A percentile compares a stretch with the other conserved stretches of the same genome.
Evolutionary conservation across 2,797 vertebrate species (phyloP).

Genomic region (Eidolon dupreanum): DNA sequence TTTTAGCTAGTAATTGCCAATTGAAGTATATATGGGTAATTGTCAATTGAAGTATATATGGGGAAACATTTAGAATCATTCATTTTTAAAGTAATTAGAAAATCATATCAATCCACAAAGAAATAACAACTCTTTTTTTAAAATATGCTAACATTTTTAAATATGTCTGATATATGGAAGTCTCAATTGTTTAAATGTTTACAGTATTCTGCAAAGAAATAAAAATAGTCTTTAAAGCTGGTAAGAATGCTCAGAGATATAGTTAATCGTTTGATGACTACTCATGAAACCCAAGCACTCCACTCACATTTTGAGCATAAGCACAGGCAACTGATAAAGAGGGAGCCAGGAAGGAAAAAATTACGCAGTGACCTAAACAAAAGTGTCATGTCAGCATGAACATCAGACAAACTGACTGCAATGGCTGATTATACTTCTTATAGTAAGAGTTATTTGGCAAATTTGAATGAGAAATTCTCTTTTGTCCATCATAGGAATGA

Average conservation of each 20-base stretch:
- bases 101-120: neutral
- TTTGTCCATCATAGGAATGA: neutral
- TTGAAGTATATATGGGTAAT: neutral
- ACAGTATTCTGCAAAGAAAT: neutral
- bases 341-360: neutral
- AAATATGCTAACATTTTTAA: neutral
- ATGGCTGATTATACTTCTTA: neutral
- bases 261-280: conserved; percentile 9
- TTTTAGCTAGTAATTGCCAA: neutral
- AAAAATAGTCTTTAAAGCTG: conserved; percentile 20
- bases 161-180: neutral
- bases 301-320: neutral
- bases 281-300: neutral
- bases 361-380: neutral
- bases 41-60: neutral
- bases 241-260: neutral
- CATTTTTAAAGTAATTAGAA: neutral
- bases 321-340: neutral
- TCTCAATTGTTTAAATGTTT: conserved; percentile 54
- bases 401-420: neutral
- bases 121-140: neutral
- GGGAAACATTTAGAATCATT: neutral
- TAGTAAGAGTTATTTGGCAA: neutral
- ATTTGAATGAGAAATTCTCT: conserved; percentile 21
- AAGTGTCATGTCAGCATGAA: neutral